These are phyloP conservation scores for Allygus modestus DNA, from an alignment of 2,888 invertebrate genomes.

Conservation along the genomic window DNA sequence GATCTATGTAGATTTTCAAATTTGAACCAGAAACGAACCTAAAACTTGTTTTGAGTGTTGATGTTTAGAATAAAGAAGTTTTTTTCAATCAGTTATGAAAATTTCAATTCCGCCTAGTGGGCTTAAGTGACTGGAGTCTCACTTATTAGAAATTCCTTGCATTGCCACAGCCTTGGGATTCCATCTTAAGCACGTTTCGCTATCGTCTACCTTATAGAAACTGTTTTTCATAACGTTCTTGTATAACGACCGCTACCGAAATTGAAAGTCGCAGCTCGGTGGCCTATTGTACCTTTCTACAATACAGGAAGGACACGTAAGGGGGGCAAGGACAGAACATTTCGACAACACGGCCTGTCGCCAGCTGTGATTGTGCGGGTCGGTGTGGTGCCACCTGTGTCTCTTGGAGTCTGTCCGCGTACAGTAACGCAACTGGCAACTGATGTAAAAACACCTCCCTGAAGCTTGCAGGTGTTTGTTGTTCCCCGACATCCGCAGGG, in stretches of 20 bases:
- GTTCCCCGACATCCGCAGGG: background rate
- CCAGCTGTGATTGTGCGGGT: background rate
- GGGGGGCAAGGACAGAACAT: slow-evolving; percentile 23
- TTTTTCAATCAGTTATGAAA: too few species aligned
- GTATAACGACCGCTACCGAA: background rate
- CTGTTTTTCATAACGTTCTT: too few species aligned
- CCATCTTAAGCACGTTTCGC: too few species aligned
- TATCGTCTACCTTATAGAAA: too few species aligned
- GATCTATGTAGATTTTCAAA: too few species aligned
- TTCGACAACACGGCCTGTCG: slow-evolving; percentile 30
- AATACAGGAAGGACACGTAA: slow-evolving; percentile 35
- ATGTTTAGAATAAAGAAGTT: too few species aligned
- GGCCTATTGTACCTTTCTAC: slow-evolving; percentile 27
- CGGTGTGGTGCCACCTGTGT: background rate
- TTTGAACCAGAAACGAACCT: too few species aligned
- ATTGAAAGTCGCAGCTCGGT: background rate
- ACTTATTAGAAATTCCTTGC: too few species aligned
- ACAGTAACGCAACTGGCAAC: background rate
- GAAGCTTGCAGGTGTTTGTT: background rate
- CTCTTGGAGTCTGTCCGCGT: background rate
- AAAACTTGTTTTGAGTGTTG: too few species aligned
- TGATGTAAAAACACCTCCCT: background rate
- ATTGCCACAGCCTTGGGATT: too few species aligned
- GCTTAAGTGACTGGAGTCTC: too few species aligned
- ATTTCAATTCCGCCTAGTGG: too few species aligned